Conservation (phyloP, 2,113 vertebrate genomes). For the Brevimyrus niger region DNA sequence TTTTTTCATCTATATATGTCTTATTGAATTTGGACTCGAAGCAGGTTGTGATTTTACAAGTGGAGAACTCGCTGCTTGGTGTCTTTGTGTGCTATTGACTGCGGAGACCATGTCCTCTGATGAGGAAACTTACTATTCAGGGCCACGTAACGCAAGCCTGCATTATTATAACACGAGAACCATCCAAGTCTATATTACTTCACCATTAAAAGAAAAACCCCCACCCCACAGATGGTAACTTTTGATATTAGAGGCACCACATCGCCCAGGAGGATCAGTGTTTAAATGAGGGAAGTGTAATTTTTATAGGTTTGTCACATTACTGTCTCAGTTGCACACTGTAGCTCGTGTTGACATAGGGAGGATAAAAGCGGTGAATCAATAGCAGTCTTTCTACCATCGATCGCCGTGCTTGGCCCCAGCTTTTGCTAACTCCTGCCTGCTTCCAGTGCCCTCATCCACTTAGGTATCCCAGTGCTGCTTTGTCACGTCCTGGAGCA, state of each 20-base stretch:
- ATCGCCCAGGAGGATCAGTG: conserved; percentile 5
- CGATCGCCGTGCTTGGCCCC: conserved; percentile 47
- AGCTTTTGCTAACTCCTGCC: conserved; percentile 20
- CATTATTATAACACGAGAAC: background rate
- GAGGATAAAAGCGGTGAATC: conserved; percentile 54
- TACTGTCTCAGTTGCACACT: conserved; percentile 40
- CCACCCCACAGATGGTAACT: background rate
- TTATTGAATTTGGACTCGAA: background rate
- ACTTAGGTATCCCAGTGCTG: conserved; percentile 32
- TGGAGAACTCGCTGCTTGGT: background rate
- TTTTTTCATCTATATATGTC: background rate
- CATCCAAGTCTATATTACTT: background rate
- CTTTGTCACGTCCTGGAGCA: conserved; percentile 18
- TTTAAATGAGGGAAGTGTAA: conserved; percentile 16
- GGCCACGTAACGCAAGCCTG: background rate
- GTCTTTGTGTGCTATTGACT: background rate
- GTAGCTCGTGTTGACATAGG: conserved; percentile 52
- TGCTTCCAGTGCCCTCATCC: conserved; percentile 38
- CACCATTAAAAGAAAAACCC: background rate
- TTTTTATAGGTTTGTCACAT: conserved; percentile 18
- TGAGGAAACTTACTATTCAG: background rate
- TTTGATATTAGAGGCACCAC: background rate
- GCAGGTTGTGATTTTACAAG: background rate
- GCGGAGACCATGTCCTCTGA: background rate
- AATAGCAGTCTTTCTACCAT: conserved; percentile 53